phyloP scores from a whole-genome alignment of 2,888 invertebrate genomes.

The Pelosia muscerda region DNA sequence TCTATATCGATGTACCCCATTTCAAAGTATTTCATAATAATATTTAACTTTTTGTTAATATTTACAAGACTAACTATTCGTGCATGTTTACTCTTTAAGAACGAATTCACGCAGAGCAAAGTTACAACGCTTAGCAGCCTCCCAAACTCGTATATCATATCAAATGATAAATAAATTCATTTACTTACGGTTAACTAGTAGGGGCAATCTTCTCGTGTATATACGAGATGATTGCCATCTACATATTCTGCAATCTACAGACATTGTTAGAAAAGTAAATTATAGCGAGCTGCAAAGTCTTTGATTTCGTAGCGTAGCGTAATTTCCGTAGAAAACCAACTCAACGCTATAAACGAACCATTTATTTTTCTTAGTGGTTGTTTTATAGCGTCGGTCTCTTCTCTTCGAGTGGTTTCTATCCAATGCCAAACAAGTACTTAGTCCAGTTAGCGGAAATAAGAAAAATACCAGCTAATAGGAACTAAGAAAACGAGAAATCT shows the following conservation, averaged over 20 bases:
- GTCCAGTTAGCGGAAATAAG: neutral
- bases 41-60: neutral
- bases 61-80: neutral
- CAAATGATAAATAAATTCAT: slow-evolving; percentile 43
- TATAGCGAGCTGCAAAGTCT: neutral
- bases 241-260: neutral
- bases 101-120: slow-evolving; percentile 16
- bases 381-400: neutral
- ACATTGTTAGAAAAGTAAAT: neutral
- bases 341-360: too few species aligned
- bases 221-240: too few species aligned
- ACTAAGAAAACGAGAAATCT: neutral
- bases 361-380: neutral
- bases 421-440: neutral
- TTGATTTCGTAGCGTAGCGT: neutral
- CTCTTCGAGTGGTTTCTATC: neutral
- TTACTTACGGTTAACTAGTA: slow-evolving; percentile 20
- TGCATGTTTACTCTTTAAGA: too few species aligned
- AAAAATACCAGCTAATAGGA: neutral
- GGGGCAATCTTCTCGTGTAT: neutral
- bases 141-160: slow-evolving; percentile 34
- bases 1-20: too few species aligned
- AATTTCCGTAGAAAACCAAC: too few species aligned
- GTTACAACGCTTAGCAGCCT: slow-evolving; percentile 28
- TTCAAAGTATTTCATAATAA: neutral